Evolutionary conservation across 2,113 vertebrate genomes (phyloP).

Genomic region (Epinephelus lanceolatus): DNA sequence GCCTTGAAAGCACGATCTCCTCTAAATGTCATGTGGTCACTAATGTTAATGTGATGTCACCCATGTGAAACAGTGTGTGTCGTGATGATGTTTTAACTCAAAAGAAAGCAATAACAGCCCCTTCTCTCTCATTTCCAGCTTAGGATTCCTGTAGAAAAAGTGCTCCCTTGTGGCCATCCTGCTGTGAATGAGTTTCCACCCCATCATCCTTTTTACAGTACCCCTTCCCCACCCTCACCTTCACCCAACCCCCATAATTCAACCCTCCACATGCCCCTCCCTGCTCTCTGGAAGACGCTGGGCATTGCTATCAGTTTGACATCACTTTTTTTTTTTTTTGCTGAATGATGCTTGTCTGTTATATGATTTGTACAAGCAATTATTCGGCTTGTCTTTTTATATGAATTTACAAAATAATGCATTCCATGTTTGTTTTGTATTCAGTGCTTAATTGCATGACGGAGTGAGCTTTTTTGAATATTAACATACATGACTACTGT

Average conservation of each 20-base stretch:
- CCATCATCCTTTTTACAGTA: conserved; percentile 81
- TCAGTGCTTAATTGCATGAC: conserved; percentile 76
- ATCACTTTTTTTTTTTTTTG: conserved; percentile 47
- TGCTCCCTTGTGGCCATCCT: conserved; percentile 86
- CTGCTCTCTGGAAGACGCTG: conserved; percentile 80
- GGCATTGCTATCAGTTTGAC: conserved; percentile 77
- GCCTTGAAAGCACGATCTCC: conserved; percentile 47
- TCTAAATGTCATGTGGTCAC: conserved; percentile 31
- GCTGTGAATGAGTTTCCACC: conserved; percentile 86
- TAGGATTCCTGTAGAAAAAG: conserved; percentile 94
- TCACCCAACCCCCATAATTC: conserved; percentile 68
- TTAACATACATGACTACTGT: conserved; percentile 76
- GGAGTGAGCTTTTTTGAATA: conserved; percentile 70
- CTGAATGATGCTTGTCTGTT: conserved; percentile 72
- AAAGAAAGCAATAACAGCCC: conserved; percentile 89
- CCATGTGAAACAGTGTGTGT: conserved; percentile 57
- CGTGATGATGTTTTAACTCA: conserved; percentile 69
- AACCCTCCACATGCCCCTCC: conserved; percentile 65
- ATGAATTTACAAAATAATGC: conserved; percentile 40
- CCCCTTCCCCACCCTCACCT: conserved; percentile 63
- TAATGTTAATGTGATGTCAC: conserved; percentile 63
- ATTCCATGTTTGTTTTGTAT: conserved; percentile 67
- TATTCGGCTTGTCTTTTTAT: conserved; percentile 58
- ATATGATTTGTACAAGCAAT: conserved; percentile 55
- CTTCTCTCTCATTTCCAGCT: conserved; percentile 96